These are phyloP conservation scores for Otolemur garnettii DNA, from an alignment of 2,113 vertebrate genomes.

Conservation along the genomic window DNA sequence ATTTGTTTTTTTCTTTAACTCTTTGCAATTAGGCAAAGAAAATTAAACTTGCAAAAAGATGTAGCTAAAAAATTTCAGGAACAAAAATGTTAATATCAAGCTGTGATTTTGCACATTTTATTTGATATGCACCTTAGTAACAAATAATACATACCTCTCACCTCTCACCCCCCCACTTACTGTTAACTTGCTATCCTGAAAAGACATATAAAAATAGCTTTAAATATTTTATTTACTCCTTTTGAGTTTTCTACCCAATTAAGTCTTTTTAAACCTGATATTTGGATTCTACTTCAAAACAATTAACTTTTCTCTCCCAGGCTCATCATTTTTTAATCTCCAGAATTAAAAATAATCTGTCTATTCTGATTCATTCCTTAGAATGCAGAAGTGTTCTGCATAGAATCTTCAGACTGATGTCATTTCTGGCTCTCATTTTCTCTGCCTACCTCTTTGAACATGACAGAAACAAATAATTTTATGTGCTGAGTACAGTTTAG, in stretches of 20 bases:
- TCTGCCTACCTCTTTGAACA: constrained; percentile 83
- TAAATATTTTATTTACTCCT: constrained; percentile 31
- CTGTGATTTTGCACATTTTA: constrained; percentile 51
- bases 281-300: constrained; percentile 12
- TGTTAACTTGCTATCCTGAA: constrained; percentile 17
- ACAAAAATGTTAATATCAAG: constrained; percentile 16
- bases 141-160: constrained; percentile 17
- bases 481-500: constrained; percentile 76
- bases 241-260: constrained; percentile 67
- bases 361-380: constrained; percentile 64
- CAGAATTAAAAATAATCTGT: constrained; percentile 66
- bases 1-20: background rate
- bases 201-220: background rate
- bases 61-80: constrained; percentile 19
- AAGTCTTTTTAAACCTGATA: constrained; percentile 32
- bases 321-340: constrained; percentile 76
- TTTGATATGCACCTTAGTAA: constrained; percentile 60
- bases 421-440: constrained; percentile 82
- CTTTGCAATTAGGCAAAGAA: background rate
- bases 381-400: constrained; percentile 45
- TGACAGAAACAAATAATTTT: constrained; percentile 79
- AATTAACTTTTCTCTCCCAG: constrained; percentile 44
- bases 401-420: constrained; percentile 79
- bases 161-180: background rate
- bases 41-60: background rate